Percentiles rank a stretch among this genome's conserved stretches.
Evolutionary conservation across 2,113 vertebrate genomes (phyloP).

Genomic region (Oryzias javanicus): DNA sequence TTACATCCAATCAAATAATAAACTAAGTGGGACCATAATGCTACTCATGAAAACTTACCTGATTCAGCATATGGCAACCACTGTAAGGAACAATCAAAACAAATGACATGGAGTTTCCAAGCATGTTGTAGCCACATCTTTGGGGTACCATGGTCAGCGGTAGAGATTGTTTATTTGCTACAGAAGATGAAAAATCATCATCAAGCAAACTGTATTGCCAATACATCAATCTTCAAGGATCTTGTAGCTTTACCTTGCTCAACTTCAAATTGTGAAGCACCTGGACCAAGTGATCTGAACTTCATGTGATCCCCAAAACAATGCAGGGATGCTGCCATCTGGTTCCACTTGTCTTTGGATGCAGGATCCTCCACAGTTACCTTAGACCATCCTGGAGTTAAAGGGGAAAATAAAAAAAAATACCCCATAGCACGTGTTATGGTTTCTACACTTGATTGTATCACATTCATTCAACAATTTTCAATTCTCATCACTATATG

Average conservation of each 20-base stretch:
- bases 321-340: slow-evolving; percentile 23
- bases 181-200: not conserved
- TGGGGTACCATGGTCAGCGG: slow-evolving; percentile 49
- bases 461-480: too few species aligned
- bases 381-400: slow-evolving; percentile 12
- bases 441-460: too few species aligned
- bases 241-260: slow-evolving; percentile 31
- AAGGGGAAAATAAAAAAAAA: not conserved
- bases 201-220: not conserved
- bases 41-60: slow-evolving; percentile 29
- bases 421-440: too few species aligned
- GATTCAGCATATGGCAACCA: slow-evolving; percentile 54
- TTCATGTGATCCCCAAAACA: slow-evolving; percentile 49
- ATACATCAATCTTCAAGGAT: not conserved
- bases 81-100: slow-evolving; percentile 50
- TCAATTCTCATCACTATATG: too few species aligned
- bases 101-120: slow-evolving; percentile 25
- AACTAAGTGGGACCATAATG: not conserved
- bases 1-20: too few species aligned
- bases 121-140: slow-evolving; percentile 61
- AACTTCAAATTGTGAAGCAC: slow-evolving; percentile 24
- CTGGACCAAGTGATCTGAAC: slow-evolving; percentile 42
- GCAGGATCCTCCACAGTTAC: not conserved
- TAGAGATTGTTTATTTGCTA: slow-evolving; percentile 24
- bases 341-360: slow-evolving; percentile 19